phyloP scores from a whole-genome alignment of 2,113 vertebrate genomes.

The Boleophthalmus pectinirostris region DNA sequence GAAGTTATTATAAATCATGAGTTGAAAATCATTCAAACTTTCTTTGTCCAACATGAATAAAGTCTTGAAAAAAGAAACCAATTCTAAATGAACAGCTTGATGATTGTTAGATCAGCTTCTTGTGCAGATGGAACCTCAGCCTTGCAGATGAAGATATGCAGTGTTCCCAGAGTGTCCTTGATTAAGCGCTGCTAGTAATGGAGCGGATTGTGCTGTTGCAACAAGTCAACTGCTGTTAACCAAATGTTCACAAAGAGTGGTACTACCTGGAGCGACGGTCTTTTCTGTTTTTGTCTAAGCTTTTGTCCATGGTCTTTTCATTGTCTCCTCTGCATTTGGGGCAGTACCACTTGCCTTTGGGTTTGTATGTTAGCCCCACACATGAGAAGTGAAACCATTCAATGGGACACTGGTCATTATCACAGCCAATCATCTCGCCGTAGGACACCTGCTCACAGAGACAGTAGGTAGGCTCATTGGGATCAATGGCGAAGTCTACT shows the following conservation, averaged over 20 bases:
- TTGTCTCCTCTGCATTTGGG: constrained; percentile 94
- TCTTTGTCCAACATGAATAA: constrained; percentile 25
- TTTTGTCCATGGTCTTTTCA: constrained; percentile 98
- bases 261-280: constrained; percentile 94
- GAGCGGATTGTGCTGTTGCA: constrained; percentile 58
- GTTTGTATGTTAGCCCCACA: constrained; percentile 93
- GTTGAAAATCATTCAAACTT: constrained; percentile 9
- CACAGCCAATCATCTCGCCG: constrained; percentile 94
- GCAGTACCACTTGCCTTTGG: constrained; percentile 96
- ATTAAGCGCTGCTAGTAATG: constrained; percentile 41
- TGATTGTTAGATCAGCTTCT: constrained; percentile 40
- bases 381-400: constrained; percentile 97
- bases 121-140: constrained; percentile 20
- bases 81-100: constrained; percentile 33
- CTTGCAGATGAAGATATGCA: constrained; percentile 23
- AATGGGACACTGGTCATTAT: constrained; percentile 93
- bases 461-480: constrained; percentile 95
- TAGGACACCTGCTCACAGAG: constrained; percentile 95
- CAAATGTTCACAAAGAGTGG: constrained; percentile 31
- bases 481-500: constrained; percentile 91
- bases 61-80: constrained; percentile 29
- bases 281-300: constrained; percentile 93
- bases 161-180: constrained; percentile 35
- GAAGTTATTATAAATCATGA: constrained; percentile 11
- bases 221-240: constrained; percentile 29